phyloP scores from a whole-genome alignment of 2,113 vertebrate genomes.

The pig (Sus scrofa) region DNA sequence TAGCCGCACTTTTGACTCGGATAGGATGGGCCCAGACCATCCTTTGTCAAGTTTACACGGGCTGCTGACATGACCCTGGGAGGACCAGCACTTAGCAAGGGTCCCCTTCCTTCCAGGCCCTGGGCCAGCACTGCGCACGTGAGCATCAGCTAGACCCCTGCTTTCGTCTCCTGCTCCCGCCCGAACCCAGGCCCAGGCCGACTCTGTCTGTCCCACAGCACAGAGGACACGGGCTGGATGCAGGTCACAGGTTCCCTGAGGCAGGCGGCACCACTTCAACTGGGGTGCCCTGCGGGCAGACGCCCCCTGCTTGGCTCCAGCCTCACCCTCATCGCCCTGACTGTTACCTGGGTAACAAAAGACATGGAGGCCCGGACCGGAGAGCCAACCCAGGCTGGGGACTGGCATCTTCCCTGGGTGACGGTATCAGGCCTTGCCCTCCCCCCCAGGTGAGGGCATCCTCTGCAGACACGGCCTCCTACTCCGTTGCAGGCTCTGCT shows the following conservation, averaged over 20 bases:
- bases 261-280: fast-evolving
- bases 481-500: background rate
- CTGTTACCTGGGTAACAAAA: fast-evolving
- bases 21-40: fast-evolving
- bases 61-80: background rate
- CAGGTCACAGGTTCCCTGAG: background rate
- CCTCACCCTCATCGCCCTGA: background rate
- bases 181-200: background rate
- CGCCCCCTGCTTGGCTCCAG: background rate
- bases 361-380: background rate
- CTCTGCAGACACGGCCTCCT: fast-evolving
- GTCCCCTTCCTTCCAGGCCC: background rate
- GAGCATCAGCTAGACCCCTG: no score
- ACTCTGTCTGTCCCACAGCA: background rate
- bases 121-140: background rate
- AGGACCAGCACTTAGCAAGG: background rate
- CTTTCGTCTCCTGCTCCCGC: background rate
- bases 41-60: fast-evolving
- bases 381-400: background rate
- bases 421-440: fast-evolving
- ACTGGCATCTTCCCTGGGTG: background rate
- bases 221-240: background rate
- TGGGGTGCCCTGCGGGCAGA: fast-evolving
- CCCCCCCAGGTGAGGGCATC: background rate
- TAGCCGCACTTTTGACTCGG: background rate